A percentile compares a stretch with the other conserved stretches of the same genome.
Conservation (phyloP, 2,888 invertebrate species). For the Scelioninae gen. 1 region DNA sequence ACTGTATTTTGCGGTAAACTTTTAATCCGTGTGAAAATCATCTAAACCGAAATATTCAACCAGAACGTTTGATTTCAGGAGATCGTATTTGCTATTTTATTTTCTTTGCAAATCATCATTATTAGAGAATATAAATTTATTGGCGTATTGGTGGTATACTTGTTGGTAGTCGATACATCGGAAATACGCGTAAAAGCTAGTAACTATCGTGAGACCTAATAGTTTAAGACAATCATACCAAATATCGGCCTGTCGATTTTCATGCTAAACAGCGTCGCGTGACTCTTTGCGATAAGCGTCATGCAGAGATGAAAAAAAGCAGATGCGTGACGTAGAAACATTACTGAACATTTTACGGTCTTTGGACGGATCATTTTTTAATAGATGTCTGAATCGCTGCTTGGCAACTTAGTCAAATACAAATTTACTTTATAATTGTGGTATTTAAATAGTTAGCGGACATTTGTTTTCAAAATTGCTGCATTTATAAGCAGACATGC, state of each 20-base stretch:
- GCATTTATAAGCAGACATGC: no score
- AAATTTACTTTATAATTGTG: conserved; percentile 41
- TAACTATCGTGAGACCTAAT: conserved; percentile 45
- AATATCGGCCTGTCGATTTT: conserved; percentile 50
- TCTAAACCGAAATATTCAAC: no score
- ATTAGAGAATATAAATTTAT: no score
- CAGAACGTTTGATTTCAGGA: no score
- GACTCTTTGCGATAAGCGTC: conserved; percentile 63
- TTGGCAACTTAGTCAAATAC: conserved; percentile 57
- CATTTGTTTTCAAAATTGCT: no score
- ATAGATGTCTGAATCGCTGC: conserved; percentile 53
- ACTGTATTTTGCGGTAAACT: no score
- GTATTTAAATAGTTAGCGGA: conserved; percentile 11
- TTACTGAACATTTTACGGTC: conserved; percentile 50
- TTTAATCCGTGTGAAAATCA: no score
- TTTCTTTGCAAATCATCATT: no score
- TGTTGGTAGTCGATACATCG: conserved; percentile 35
- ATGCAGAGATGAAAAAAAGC: conserved; percentile 45
- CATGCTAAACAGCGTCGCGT: conserved; percentile 53
- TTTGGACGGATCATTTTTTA: conserved; percentile 55
- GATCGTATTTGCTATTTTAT: no score
- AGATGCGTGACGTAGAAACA: conserved; percentile 56
- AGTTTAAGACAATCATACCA: conserved; percentile 51
- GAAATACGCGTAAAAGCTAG: conserved; percentile 34
- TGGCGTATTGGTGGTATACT: no score